These are phyloP conservation scores for Microplitis mediator DNA, from an alignment of 1,140 invertebrate species.

Conservation along the genomic window DNA sequence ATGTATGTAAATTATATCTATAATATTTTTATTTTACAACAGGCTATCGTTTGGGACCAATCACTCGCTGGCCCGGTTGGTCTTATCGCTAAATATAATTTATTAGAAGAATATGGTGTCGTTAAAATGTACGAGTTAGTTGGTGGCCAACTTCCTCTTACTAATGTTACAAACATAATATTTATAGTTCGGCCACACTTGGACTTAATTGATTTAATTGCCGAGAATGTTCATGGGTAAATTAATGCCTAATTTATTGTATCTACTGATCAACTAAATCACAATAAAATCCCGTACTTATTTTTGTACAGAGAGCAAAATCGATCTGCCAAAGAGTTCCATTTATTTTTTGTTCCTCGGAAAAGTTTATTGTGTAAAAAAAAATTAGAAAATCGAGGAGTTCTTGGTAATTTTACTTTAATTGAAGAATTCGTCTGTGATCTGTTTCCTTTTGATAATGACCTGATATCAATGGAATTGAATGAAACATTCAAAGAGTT, in stretches of 20 bases:
- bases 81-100: constrained; percentile 80
- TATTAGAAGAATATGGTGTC: constrained; percentile 81
- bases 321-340: constrained; percentile 68
- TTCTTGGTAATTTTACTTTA: constrained; percentile 76
- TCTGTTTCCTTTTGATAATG: constrained; percentile 90
- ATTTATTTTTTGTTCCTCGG: constrained; percentile 87
- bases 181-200: constrained; percentile 87
- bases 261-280: not conserved
- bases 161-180: constrained; percentile 82
- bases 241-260: constrained; percentile 29
- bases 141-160: constrained; percentile 69
- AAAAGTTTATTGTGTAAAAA: constrained; percentile 87
- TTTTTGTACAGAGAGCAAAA: constrained; percentile 50
- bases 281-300: constrained; percentile 5
- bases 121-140: constrained; percentile 79
- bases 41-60: constrained; percentile 92
- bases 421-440: constrained; percentile 88
- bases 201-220: constrained; percentile 83
- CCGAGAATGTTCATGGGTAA: constrained; percentile 79
- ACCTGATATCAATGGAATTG: constrained; percentile 92
- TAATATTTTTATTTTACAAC: constrained; percentile 32
- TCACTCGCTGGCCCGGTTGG: constrained; percentile 85
- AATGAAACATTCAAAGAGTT: constrained; percentile 81
- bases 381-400: constrained; percentile 79
- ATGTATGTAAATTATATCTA: not conserved